Percentiles rank a stretch among this genome's conserved stretches.
These are phyloP conservation scores for Forbesichthys agassizii DNA, from an alignment of 2,113 vertebrate species.

Conservation along the genomic window DNA sequence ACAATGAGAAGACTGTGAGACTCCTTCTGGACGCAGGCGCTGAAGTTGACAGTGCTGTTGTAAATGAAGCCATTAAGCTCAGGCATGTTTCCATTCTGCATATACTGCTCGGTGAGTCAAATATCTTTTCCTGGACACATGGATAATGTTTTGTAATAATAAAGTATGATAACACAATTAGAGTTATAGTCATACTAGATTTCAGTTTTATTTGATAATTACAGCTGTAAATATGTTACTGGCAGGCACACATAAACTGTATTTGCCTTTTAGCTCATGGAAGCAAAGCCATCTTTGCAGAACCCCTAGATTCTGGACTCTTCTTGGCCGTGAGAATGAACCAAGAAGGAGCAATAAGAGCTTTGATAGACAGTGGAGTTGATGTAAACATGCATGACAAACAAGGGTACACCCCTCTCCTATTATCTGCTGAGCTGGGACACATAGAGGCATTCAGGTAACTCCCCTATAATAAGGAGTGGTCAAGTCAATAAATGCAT, in stretches of 20 bases:
- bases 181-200: too few relatives aligned
- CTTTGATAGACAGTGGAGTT: slow-evolving; percentile 71
- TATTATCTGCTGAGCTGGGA: slow-evolving; percentile 74
- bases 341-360: slow-evolving; percentile 50
- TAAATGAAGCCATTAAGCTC: slow-evolving; percentile 69
- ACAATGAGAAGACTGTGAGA: slow-evolving; percentile 63
- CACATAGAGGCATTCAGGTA: slow-evolving; percentile 70
- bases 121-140: not conserved
- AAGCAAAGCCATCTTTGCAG: slow-evolving; percentile 52
- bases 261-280: slow-evolving; percentile 40
- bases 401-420: slow-evolving; percentile 77
- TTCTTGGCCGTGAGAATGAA: slow-evolving; percentile 81
- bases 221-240: too few relatives aligned
- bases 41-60: slow-evolving; percentile 30
- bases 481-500: not conserved
- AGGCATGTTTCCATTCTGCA: slow-evolving; percentile 63
- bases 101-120: slow-evolving; percentile 56
- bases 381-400: slow-evolving; percentile 66
- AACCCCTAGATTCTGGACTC: slow-evolving; percentile 63
- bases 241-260: not conserved
- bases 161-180: too few relatives aligned
- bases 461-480: not conserved
- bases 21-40: slow-evolving; percentile 61
- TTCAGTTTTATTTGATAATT: too few relatives aligned
- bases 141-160: too few relatives aligned